Conservation (phyloP, 2,888 invertebrate genomes). For the Laothoe populi region DNA sequence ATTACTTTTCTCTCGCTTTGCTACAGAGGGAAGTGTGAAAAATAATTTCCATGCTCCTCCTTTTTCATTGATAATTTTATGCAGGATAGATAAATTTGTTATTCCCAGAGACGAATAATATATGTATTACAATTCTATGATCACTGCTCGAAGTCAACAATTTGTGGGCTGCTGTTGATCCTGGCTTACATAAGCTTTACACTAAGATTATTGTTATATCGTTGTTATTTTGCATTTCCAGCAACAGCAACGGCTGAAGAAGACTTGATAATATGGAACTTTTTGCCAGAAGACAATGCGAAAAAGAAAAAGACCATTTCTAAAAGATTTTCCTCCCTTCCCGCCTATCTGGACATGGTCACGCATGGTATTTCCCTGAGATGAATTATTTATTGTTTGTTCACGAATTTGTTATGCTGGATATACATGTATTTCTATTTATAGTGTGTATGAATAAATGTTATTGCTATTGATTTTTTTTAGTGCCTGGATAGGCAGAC, state of each 20-base stretch:
- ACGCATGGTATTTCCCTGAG: conserved; percentile 56
- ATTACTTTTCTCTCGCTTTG: too few species aligned
- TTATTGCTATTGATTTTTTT: conserved; percentile 4
- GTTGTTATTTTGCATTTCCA: conserved; percentile 41
- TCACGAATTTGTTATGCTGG: conserved; percentile 34
- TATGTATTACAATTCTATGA: too few species aligned
- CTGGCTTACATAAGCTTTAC: too few species aligned
- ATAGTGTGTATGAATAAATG: conserved; percentile 16
- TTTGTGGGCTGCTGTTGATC: too few species aligned
- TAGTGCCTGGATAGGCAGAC: not conserved
- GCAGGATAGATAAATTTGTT: too few species aligned
- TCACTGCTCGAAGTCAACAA: too few species aligned
- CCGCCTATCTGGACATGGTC: conserved; percentile 61
- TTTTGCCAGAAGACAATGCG: conserved; percentile 67
- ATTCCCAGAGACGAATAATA: too few species aligned
- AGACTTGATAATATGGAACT: conserved; percentile 80
- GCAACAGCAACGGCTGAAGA: conserved; percentile 77
- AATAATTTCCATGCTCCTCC: too few species aligned
- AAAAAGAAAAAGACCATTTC: conserved; percentile 41
- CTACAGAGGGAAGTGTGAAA: too few species aligned
- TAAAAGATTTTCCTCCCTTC: conserved; percentile 60
- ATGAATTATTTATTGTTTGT: conserved; percentile 34
- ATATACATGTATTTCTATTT: conserved; percentile 27
- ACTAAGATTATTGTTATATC: not conserved
- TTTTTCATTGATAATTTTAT: too few species aligned